Evolutionary conservation across 1,140 invertebrate species (phyloP), one percentile per base, ranked within the genome.

Genomic region (Rhyacophila brunnea): DNA sequence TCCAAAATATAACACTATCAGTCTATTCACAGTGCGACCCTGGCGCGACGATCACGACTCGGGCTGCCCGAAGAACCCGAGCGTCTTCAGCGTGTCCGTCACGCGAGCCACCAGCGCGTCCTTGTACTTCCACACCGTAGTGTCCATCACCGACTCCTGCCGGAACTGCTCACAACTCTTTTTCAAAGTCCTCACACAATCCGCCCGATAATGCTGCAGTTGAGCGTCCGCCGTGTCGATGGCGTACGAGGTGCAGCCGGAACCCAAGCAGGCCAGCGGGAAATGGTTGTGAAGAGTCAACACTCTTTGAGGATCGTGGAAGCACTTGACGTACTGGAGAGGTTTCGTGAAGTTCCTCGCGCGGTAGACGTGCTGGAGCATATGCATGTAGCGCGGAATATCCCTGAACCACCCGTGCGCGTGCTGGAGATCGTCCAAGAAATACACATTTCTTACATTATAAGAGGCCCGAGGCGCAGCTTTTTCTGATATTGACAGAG

Each of bases 361-460:
- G 6, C 93, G 83, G 69, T 93, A 93, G 3, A 96, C 92, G 74
- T 96, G 93, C 74, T 95, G 92, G 66, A 95, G 70, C 92, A 95
- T 95, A 73, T 96, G 93, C 86, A 95, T 87, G 71, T 95, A 95
- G 58, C 84, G 87, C 15, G 92, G 93, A 60, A 92, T 89, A 65
- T 90, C 88, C 66, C 87, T 86, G 74, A 91, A 89, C 83, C 87
- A 89, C 40, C 86, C 87, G 67, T 93, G 90, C 50, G 86, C 83
- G 70, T 92, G 88, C 15, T 85, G 81, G 65, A 95, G 83, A 71
- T 95, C 92, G 72, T 97, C 95, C 68, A 97, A 80, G 72, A 95
- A 97, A 78, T 97, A 98, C 1, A 96, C 92, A 68, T 96, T 97
- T 45, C 93, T 82, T 0, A 95, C 92, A 72, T 95, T 94, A 72